phyloP scores from a whole-genome alignment of 2,888 invertebrate species.

The Stictocephala bisonia region DNA sequence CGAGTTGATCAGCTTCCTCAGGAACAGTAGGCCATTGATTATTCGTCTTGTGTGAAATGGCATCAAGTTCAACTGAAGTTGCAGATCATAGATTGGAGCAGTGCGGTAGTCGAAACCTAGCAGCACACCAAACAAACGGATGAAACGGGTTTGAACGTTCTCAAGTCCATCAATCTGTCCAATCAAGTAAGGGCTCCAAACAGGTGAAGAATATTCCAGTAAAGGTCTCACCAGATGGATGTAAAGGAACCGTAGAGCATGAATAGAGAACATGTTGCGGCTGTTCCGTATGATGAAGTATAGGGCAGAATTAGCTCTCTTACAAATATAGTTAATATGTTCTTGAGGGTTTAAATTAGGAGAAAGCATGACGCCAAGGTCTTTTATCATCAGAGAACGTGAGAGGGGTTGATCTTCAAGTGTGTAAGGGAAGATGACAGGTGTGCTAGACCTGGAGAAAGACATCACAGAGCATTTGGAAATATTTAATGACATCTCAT shows the following conservation, averaged over 20 bases:
- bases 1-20: conserved; percentile 1
- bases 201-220: conserved; percentile 1
- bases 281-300: not conserved
- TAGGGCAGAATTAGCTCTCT: no score
- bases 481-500: not conserved
- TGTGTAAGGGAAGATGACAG: no score
- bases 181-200: conserved; percentile 2
- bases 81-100: no score
- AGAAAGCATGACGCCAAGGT: no score
- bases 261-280: not conserved
- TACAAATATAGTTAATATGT: not conserved
- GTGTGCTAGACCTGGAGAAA: no score
- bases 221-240: not conserved
- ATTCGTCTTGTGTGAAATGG: not conserved
- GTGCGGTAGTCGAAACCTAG: no score
- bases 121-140: not conserved
- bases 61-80: not conserved
- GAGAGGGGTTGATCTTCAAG: not conserved
- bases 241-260: not conserved
- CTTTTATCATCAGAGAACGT: not conserved
- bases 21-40: not conserved
- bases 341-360: conserved; percentile 5
- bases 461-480: conserved; percentile 1
- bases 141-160: not conserved
- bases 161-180: not conserved